Evolutionary conservation across 2,797 vertebrate genomes (phyloP).

Genomic region (Heliangelus exortis): DNA sequence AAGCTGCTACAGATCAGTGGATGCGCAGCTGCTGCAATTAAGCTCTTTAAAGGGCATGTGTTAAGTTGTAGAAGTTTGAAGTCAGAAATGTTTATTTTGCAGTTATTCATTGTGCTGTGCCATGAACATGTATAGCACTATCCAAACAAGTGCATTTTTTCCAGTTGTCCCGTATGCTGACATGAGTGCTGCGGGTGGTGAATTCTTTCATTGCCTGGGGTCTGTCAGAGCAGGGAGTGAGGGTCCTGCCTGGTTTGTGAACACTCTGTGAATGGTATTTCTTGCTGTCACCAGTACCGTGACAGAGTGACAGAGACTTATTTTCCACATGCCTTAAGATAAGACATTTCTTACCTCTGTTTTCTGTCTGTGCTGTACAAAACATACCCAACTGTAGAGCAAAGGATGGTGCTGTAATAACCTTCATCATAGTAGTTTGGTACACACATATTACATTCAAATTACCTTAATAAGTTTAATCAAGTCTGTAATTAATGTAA

Average conservation of each 20-base stretch:
- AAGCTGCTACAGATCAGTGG: conserved; percentile 30
- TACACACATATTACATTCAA: neutral
- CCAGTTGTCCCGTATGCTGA: neutral
- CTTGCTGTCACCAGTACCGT: neutral
- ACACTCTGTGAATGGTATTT: neutral
- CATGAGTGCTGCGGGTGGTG: neutral
- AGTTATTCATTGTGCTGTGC: neutral
- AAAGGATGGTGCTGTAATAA: neutral
- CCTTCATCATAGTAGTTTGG: neutral
- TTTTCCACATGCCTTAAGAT: neutral
- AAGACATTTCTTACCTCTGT: neutral
- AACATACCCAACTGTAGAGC: neutral
- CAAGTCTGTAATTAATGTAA: conserved; percentile 2
- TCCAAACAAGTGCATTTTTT: neutral
- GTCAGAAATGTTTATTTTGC: conserved; percentile 41
- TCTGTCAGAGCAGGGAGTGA: neutral
- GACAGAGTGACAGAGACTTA: neutral
- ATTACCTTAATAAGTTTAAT: neutral
- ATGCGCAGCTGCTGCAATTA: conserved; percentile 65
- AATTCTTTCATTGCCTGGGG: neutral
- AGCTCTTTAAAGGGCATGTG: conserved; percentile 34
- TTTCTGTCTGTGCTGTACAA: neutral
- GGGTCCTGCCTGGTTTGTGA: neutral
- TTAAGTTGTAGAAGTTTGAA: conserved; percentile 44
- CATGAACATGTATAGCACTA: neutral